Evolutionary conservation across 2,113 vertebrate genomes (phyloP).

Genomic region (Gnathochromis pfefferi): DNA sequence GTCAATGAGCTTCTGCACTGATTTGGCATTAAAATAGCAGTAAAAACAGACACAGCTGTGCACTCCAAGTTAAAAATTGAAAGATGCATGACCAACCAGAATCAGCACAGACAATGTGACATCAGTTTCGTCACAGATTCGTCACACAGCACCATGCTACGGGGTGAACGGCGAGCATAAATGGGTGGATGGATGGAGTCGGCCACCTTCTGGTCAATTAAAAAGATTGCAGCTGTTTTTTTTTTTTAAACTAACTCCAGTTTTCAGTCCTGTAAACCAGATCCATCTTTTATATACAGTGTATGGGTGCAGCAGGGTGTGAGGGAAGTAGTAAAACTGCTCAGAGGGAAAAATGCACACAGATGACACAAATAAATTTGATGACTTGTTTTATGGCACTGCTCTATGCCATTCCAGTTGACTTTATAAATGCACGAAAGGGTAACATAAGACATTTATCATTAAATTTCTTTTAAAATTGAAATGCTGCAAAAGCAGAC

Average conservation of each 20-base stretch:
- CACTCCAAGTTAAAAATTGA: background rate
- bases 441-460: background rate
- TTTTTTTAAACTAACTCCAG: background rate
- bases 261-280: background rate
- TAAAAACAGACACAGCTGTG: background rate
- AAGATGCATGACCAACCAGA: fast-evolving
- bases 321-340: background rate
- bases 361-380: background rate
- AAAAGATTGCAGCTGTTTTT: background rate
- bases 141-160: fast-evolving
- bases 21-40: background rate
- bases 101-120: background rate
- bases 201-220: background rate
- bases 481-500: background rate
- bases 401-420: fast-evolving
- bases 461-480: background rate
- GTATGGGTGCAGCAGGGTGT: background rate
- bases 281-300: background rate
- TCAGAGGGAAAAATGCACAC: background rate
- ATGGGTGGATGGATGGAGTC: background rate
- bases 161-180: background rate
- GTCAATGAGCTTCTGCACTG: fast-evolving
- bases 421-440: background rate
- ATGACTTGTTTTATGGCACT: background rate
- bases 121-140: background rate